These are phyloP conservation scores for Brachystomella parvula DNA, from an alignment of 1,140 invertebrate genomes.

Conservation along the genomic window DNA sequence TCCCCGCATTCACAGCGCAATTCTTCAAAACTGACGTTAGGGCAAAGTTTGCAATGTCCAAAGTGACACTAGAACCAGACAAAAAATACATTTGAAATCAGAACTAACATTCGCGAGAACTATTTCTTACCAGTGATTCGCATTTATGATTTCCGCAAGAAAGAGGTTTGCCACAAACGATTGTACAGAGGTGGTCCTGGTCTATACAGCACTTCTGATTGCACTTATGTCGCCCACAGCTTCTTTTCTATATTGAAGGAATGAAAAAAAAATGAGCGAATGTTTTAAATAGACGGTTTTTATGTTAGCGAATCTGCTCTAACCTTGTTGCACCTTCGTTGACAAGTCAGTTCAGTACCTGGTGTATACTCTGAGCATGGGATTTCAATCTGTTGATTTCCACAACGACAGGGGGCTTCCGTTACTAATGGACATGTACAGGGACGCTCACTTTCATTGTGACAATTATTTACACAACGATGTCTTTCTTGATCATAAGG, in stretches of 20 bases:
- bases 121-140: constrained; percentile 51
- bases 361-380: constrained; percentile 63
- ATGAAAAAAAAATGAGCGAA: constrained; percentile 24
- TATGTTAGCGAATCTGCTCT: constrained; percentile 10
- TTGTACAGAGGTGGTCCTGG: constrained; percentile 72
- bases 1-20: constrained; percentile 83
- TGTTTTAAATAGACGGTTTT: constrained; percentile 5
- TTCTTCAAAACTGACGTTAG: constrained; percentile 83
- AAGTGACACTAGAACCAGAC: constrained; percentile 61
- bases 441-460: constrained; percentile 51
- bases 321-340: constrained; percentile 79
- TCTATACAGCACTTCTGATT: constrained; percentile 76
- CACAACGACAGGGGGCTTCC: constrained; percentile 77
- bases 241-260: constrained; percentile 60
- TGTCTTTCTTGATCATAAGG: constrained; percentile 59
- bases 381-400: constrained; percentile 72
- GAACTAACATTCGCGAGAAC: background rate
- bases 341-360: constrained; percentile 67
- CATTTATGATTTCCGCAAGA: constrained; percentile 81
- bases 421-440: constrained; percentile 78
- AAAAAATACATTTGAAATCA: background rate
- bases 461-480: constrained; percentile 64
- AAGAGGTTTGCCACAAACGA: constrained; percentile 69
- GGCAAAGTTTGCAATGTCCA: constrained; percentile 75
- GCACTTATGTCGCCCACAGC: constrained; percentile 83